Percentiles rank a stretch among this genome's conserved stretches.
These are phyloP conservation scores for Laothoe populi DNA, from an alignment of 2,888 invertebrate genomes.

Conservation along the genomic window DNA sequence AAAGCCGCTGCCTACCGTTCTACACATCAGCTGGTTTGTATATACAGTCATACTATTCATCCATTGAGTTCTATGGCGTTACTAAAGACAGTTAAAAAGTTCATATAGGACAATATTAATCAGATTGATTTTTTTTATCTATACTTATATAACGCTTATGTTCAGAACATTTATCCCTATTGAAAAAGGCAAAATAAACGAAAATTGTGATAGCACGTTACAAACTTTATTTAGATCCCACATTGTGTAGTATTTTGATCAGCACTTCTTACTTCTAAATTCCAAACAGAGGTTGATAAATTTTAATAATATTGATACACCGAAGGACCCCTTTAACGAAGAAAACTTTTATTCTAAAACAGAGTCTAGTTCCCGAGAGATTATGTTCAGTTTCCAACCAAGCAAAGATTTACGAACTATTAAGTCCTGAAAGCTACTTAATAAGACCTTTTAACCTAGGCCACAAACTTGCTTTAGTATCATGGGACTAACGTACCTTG, in stretches of 20 bases:
- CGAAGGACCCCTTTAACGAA: background rate
- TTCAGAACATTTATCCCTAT: background rate
- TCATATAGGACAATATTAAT: too few species aligned
- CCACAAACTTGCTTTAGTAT: background rate
- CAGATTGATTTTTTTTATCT: too few species aligned
- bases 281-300: background rate
- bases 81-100: too few species aligned
- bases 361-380: background rate
- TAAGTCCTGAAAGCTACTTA: constrained; percentile 9
- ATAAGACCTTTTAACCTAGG: constrained; percentile 10
- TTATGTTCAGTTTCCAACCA: constrained; percentile 3
- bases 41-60: too few species aligned
- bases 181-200: background rate
- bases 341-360: background rate
- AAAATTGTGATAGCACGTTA: background rate
- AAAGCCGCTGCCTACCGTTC: too few species aligned
- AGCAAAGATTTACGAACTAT: constrained; percentile 20
- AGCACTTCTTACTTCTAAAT: background rate
- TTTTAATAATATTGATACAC: background rate
- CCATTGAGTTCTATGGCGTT: too few species aligned
- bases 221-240: background rate
- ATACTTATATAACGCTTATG: too few species aligned
- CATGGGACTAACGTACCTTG: constrained; percentile 9
- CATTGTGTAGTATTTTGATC: too few species aligned
- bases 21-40: too few species aligned